Evolutionary conservation across 2,113 vertebrate species (phyloP).

Genomic region (Cebus imitator): DNA sequence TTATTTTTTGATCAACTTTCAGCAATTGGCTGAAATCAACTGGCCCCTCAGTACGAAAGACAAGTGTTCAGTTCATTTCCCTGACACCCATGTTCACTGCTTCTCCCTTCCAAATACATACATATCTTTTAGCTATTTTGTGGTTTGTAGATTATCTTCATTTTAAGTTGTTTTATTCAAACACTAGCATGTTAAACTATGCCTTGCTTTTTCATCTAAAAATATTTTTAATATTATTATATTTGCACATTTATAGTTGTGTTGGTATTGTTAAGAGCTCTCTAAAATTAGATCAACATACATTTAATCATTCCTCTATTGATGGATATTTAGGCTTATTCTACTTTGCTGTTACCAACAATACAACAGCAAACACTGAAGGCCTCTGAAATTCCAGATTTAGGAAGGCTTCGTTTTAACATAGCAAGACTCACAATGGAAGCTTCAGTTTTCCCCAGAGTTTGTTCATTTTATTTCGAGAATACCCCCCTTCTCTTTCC

Average conservation of each 20-base stretch:
- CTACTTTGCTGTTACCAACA: background rate
- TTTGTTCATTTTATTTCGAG: background rate
- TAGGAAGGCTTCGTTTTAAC: background rate
- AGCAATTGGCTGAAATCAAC: background rate
- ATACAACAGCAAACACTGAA: too few species aligned
- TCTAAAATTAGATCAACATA: background rate
- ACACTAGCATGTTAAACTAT: background rate
- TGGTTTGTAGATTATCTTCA: background rate
- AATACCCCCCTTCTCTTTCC: background rate
- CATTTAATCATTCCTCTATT: background rate
- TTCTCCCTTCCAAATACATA: background rate
- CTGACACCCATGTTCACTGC: background rate
- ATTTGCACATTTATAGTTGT: background rate
- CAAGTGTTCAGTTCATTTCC: background rate
- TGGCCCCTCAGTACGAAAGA: background rate
- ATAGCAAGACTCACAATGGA: background rate
- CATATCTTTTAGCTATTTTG: background rate
- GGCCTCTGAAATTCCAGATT: background rate
- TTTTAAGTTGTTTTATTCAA: background rate
- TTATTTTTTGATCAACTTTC: background rate
- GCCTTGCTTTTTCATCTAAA: background rate
- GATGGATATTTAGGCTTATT: background rate
- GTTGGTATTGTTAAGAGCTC: background rate
- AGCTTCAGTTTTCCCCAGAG: background rate
- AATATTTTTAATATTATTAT: background rate